These are phyloP conservation scores for Sycophaga agraensis DNA, from an alignment of 1,140 invertebrate species.

Conservation along the genomic window DNA sequence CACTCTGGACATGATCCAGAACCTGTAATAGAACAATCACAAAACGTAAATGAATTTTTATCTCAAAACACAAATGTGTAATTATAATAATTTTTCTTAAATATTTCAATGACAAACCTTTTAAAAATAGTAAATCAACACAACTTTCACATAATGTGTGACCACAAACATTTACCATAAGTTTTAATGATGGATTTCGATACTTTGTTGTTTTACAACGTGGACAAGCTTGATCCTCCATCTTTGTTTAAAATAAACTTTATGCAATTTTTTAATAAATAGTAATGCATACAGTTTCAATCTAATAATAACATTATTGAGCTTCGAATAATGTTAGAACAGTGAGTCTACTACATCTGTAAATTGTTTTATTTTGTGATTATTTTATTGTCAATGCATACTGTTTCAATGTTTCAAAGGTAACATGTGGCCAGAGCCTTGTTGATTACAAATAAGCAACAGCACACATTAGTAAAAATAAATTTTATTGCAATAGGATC, in stretches of 20 bases:
- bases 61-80: not conserved
- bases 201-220: slow-evolving; percentile 98
- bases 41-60: not conserved
- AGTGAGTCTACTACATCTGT: no score
- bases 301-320: no score
- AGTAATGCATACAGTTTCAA: no score
- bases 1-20: slow-evolving; percentile 93
- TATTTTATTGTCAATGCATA: no score
- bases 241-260: slow-evolving; percentile 42
- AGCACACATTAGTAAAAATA: no score
- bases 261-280: no score
- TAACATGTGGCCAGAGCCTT: no score
- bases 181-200: slow-evolving; percentile 92
- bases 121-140: slow-evolving; percentile 91
- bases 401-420: no score
- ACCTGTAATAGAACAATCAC: slow-evolving; percentile 60
- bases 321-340: no score
- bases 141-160: slow-evolving; percentile 97
- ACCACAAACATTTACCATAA: slow-evolving; percentile 98
- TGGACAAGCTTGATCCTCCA: slow-evolving; percentile 92
- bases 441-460: no score
- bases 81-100: not conserved
- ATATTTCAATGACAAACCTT: slow-evolving; percentile 63
- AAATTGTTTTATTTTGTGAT: no score
- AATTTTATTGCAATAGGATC: no score